Conservation (phyloP, 2,113 vertebrate species). For the Diphyllodes magnificus region DNA sequence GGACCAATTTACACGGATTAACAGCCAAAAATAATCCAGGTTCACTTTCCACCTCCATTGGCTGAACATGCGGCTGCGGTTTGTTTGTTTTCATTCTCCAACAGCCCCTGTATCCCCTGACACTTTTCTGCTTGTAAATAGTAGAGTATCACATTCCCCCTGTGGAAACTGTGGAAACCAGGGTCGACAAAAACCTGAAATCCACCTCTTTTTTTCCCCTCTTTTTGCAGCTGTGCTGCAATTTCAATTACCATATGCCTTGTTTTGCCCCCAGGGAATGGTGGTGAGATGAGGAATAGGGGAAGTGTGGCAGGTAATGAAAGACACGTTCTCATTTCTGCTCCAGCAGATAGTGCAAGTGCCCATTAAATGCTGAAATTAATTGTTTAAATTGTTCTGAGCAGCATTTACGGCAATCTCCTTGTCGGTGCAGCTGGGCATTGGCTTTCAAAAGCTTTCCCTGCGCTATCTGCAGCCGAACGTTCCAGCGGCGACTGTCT, state of each 20-base stretch:
- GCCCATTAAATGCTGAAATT: slow-evolving; percentile 55
- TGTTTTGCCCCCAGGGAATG: neutral
- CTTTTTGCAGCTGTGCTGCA: slow-evolving; percentile 12
- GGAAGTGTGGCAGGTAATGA: slow-evolving; percentile 40
- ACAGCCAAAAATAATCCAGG: neutral
- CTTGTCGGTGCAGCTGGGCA: slow-evolving; percentile 29
- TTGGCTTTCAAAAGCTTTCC: neutral
- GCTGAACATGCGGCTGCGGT: fast-evolving
- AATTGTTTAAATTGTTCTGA: slow-evolving; percentile 59
- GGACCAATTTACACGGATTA: neutral
- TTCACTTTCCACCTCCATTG: neutral
- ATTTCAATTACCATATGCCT: slow-evolving; percentile 49
- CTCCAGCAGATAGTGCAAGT: slow-evolving; percentile 42
- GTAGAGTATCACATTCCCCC: neutral
- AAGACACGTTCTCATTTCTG: slow-evolving; percentile 38
- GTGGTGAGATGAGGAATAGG: neutral
- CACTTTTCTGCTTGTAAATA: slow-evolving; percentile 13
- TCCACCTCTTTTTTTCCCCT: neutral
- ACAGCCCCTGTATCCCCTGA: neutral
- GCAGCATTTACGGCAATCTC: neutral
- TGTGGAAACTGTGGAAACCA: neutral
- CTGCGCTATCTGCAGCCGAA: neutral
- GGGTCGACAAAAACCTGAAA: slow-evolving; percentile 13
- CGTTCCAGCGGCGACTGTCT: neutral
- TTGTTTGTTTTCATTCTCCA: neutral